A percentile compares a stretch with the other conserved stretches of the same genome.
These are phyloP conservation scores for Riparia riparia DNA, from an alignment of 2,113 vertebrate species.

Conservation along the genomic window DNA sequence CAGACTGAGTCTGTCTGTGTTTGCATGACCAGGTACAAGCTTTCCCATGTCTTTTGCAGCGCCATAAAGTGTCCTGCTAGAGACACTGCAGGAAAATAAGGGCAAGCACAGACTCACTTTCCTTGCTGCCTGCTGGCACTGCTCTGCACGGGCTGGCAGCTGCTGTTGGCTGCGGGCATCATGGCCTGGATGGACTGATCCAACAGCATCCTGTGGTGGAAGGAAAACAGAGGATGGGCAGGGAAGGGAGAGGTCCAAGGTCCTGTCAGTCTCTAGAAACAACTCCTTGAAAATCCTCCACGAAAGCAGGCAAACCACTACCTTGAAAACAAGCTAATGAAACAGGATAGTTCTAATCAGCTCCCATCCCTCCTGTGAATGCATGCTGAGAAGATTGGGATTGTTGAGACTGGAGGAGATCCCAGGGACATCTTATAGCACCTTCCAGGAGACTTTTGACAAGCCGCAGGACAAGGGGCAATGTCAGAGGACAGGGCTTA, in stretches of 20 bases:
- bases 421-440: neutral
- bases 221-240: neutral
- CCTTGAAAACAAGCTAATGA: neutral
- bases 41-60: neutral
- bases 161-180: neutral
- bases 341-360: neutral
- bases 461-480: fast-evolving
- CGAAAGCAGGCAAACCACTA: neutral
- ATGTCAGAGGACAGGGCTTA: neutral
- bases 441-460: neutral
- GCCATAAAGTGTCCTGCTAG: neutral
- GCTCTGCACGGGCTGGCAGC: neutral
- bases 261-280: neutral
- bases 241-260: neutral
- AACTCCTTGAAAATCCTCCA: neutral
- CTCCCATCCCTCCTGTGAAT: neutral
- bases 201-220: constrained; percentile 42
- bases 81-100: neutral
- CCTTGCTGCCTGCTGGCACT: constrained; percentile 44
- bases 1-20: neutral
- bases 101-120: constrained; percentile 38
- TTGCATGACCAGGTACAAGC: fast-evolving
- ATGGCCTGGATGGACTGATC: constrained; percentile 58
- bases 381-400: neutral
- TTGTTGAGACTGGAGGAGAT: neutral